phyloP scores from a whole-genome alignment of 2,797 vertebrate species.

The Ammospiza maritima region DNA sequence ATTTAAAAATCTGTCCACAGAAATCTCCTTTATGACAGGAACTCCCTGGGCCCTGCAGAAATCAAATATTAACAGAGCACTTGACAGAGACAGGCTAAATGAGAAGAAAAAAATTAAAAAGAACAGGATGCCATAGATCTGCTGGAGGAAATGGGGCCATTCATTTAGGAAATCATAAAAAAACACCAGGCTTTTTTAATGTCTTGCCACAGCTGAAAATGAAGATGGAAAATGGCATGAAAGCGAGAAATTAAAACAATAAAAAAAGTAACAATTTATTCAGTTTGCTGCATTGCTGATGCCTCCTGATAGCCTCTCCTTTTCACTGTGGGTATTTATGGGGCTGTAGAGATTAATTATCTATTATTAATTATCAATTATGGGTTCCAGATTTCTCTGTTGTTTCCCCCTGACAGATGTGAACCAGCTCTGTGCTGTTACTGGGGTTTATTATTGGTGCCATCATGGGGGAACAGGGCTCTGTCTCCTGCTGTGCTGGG shows the following conservation, averaged over 20 bases:
- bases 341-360: background rate
- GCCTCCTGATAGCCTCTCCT: background rate
- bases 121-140: background rate
- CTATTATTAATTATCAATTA: background rate
- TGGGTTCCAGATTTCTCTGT: background rate
- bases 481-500: background rate
- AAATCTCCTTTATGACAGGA: constrained; percentile 3
- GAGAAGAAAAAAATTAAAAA: background rate
- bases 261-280: background rate
- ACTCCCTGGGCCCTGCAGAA: background rate
- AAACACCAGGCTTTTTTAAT: background rate
- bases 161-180: background rate
- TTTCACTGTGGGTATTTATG: background rate
- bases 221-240: background rate
- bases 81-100: background rate
- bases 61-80: constrained; percentile 11
- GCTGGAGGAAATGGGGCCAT: background rate
- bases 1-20: background rate
- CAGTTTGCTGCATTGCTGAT: background rate
- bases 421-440: background rate
- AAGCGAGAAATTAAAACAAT: background rate
- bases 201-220: background rate
- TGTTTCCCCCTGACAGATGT: background rate
- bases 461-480: background rate
- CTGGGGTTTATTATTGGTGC: background rate